Evolutionary conservation across 2,888 invertebrate species (phyloP).

Genomic region (Drosophila rellima): DNA sequence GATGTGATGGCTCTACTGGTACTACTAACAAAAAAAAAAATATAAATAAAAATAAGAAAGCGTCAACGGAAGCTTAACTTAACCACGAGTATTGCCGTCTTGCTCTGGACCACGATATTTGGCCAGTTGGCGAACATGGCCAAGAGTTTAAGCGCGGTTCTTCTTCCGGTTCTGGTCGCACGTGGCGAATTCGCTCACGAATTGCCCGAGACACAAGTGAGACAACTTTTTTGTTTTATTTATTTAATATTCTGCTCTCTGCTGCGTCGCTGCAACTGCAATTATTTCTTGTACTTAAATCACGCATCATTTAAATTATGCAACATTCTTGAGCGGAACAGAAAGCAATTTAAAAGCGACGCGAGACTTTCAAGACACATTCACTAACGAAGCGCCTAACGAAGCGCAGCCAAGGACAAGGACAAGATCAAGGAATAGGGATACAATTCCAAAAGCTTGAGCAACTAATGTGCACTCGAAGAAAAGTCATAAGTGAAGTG

Average conservation of each 20-base stretch:
- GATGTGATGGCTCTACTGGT: neutral
- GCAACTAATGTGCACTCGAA: constrained; percentile 24
- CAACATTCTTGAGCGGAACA: constrained; percentile 56
- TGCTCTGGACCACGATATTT: constrained; percentile 31
- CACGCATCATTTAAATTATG: constrained; percentile 70
- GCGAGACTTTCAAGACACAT: constrained; percentile 40
- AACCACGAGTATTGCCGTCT: constrained; percentile 33
- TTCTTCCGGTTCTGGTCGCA: constrained; percentile 50
- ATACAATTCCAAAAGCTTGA: neutral
- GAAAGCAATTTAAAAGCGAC: constrained; percentile 58
- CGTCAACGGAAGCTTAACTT: constrained; percentile 43
- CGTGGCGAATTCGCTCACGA: constrained; percentile 38
- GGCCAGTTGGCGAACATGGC: constrained; percentile 7
- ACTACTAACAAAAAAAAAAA: neutral
- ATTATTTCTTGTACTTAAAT: constrained; percentile 55
- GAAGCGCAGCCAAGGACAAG: constrained; percentile 32
- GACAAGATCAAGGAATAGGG: constrained; percentile 18
- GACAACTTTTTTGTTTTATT: constrained; percentile 18
- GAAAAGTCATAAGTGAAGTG: neutral
- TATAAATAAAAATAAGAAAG: constrained; percentile 5
- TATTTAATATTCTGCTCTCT: neutral
- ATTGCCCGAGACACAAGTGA: constrained; percentile 38
- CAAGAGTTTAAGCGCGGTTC: neutral
- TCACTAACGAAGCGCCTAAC: constrained; percentile 25
- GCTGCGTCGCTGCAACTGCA: neutral